Base-by-base conservation (phyloP, 2,797 vertebrate genomes). In the Lithobates sylvaticus region DNA sequence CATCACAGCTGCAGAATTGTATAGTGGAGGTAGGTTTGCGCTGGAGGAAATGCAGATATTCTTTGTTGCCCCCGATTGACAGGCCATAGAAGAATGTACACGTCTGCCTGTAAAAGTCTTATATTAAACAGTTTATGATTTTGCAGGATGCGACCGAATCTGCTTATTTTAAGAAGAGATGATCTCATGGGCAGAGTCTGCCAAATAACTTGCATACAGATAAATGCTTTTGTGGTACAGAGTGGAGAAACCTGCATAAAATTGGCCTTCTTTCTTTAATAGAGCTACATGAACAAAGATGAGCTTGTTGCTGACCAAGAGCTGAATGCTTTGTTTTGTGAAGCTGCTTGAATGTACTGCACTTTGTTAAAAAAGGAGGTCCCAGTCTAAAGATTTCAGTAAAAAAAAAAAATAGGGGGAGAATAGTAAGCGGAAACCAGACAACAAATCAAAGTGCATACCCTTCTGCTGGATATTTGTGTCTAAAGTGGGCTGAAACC, bases 231-330 rank as follows among this genome's bases (percentile, higher is more conserved):
- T 95, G 94, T 95, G 93, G 88, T 89, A 64, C 88, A 89, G 90
- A 91, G 93, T 94, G 94, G 93, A 93, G 95, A 95, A 94, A 96
- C 95, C 93, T 94, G 93, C 94, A 94, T 92, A 94, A 94, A 95
- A 96, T 93, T 95, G 95, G 94, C 95, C 93, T 92, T 95, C 93
- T 95, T 94, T 95, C 93, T 92, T 94, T 94, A 94, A 95, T 90
- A 93, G 94, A 94, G 90, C 88, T 91, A 88, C 91, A 90, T 2
- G 94, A 95, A 96, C 95, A 96, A 96, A 95, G 95, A 94, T 95
- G 94, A 95, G 94, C 94, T 95, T 96, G 95, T 96, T 95, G 94
- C 92, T 94, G 90, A 94, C 92, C 91, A 92, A 93, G 93, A 94
- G 92, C 91, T 93, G 94, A 94, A 93, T 93, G 93, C 94, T 95